phyloP scores from a whole-genome alignment of 2,888 invertebrate species.

The Cyaniris semiargus region DNA sequence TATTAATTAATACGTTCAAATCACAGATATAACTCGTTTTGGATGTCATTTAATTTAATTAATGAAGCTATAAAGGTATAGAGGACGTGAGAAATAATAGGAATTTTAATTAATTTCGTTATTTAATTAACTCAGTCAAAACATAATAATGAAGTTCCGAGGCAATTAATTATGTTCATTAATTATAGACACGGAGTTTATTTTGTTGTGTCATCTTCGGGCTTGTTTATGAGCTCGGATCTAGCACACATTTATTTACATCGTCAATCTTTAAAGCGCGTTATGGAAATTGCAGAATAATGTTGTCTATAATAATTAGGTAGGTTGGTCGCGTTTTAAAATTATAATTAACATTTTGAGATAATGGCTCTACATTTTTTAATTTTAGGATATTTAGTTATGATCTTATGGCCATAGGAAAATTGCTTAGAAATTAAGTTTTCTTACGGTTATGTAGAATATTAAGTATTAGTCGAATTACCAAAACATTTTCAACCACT shows the following conservation, averaged over 20 bases:
- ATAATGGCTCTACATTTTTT: neutral
- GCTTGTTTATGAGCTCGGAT: neutral
- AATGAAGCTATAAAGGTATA: neutral
- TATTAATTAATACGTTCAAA: neutral
- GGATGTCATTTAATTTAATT: neutral
- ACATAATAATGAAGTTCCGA: slow-evolving; percentile 13
- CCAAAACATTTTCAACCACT: neutral
- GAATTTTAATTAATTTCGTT: slow-evolving; percentile 20
- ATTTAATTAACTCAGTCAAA: slow-evolving; percentile 23
- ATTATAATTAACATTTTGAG: neutral
- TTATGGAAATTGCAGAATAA: neutral
- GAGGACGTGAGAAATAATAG: slow-evolving; percentile 22
- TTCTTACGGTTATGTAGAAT: neutral
- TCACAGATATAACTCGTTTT: neutral
- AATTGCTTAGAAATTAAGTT: neutral
- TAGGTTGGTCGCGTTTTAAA: neutral
- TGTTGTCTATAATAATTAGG: neutral
- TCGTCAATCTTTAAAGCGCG: neutral
- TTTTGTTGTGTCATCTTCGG: slow-evolving; percentile 17
- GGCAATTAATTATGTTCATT: slow-evolving; percentile 27
- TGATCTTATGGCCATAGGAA: neutral
- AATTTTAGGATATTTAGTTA: neutral
- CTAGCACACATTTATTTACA: slow-evolving; percentile 26
- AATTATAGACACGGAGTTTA: slow-evolving; percentile 18
- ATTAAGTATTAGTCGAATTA: neutral